Evolutionary conservation across 2,113 vertebrate genomes (phyloP).

Genomic region (Stegostoma tigrinum): DNA sequence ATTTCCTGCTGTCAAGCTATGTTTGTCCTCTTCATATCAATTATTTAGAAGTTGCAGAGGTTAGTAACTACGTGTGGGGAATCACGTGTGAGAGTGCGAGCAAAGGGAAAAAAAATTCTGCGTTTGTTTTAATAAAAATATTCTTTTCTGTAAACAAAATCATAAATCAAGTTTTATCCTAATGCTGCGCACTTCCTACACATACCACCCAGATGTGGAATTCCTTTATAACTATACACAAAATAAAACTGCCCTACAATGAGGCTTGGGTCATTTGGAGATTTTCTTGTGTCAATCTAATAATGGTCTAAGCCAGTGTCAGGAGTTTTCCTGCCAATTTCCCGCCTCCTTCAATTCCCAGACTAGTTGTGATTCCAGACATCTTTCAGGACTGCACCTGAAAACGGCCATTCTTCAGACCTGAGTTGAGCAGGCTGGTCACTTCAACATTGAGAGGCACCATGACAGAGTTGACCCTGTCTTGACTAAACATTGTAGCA

Average conservation of each 20-base stretch:
- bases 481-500: neutral
- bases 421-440: neutral
- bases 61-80: neutral
- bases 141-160: neutral
- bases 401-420: neutral
- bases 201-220: neutral
- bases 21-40: neutral
- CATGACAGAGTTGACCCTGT: neutral
- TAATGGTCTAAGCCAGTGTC: neutral
- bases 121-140: neutral
- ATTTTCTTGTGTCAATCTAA: neutral
- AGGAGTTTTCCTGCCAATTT: neutral
- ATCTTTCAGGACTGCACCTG: neutral
- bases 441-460: neutral
- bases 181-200: neutral
- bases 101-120: neutral
- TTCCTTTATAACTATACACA: neutral
- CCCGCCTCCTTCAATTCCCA: neutral
- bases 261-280: neutral
- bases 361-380: neutral
- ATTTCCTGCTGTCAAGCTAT: neutral
- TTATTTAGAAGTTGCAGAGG: constrained; percentile 12
- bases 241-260: neutral
- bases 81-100: neutral
- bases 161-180: constrained; percentile 22